Percentiles rank a stretch among this genome's conserved stretches.
Evolutionary conservation across 2,113 vertebrate genomes (phyloP).

Genomic region (Apodemus speciosus): DNA sequence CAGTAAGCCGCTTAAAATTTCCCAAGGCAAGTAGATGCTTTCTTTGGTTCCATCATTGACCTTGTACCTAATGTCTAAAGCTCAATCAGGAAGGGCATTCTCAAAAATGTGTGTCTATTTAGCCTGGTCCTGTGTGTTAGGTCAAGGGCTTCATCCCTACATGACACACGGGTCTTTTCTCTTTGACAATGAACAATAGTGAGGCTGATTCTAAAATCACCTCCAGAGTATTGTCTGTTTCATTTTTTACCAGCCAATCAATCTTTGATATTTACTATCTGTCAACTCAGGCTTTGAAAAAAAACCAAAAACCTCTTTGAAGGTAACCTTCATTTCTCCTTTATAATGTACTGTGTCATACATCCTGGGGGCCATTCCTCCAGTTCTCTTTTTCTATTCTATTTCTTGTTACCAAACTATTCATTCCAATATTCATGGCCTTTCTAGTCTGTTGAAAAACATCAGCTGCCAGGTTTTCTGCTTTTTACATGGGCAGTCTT

Average conservation of each 20-base stretch:
- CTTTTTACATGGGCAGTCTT: background rate
- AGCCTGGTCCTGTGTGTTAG: background rate
- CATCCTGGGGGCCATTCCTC: background rate
- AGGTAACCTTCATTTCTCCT: slow-evolving; percentile 33
- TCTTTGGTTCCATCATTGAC: background rate
- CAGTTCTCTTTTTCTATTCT: background rate
- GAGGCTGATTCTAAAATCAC: background rate
- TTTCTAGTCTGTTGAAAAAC: background rate
- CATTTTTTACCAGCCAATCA: background rate
- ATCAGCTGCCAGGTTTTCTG: background rate
- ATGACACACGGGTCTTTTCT: background rate
- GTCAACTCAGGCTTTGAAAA: background rate
- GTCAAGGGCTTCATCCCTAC: background rate
- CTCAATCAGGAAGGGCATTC: background rate
- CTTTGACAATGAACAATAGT: background rate
- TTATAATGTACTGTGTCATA: background rate
- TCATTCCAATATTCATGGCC: background rate
- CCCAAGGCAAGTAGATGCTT: background rate
- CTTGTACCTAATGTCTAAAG: slow-evolving; percentile 5
- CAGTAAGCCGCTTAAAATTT: background rate
- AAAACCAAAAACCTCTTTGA: background rate
- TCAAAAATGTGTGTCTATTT: background rate
- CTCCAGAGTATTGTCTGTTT: background rate
- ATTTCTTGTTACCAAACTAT: slow-evolving; percentile 33
- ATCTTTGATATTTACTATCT: slow-evolving; percentile 43